Base-by-base conservation (phyloP, 2,113 vertebrate species). In the Myxocyprinus asiaticus region DNA sequence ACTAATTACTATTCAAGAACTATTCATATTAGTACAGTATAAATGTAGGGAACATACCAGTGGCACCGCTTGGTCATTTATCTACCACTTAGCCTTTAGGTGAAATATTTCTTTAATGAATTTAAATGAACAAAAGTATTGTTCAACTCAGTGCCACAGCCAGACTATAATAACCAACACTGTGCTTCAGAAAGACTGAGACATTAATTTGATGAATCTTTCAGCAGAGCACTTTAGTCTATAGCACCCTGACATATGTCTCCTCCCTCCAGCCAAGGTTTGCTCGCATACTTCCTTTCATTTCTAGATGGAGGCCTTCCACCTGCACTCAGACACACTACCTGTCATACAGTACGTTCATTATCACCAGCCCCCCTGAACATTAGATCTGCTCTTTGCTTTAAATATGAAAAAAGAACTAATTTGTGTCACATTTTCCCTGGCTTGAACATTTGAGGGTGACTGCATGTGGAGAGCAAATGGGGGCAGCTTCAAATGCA, bases 181-280 rank as follows among this genome's bases (percentile, higher is more conserved):
- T 42, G 61, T 50, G 15, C 58, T 55, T 55, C 44, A 55, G 62
- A 76, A 65, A 65, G 50, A 53, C 72, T 63, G 62, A 65, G 48
- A 76, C 33, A 53, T 65, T 64, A 76, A 66, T 64, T 53, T 76
- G 74, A 76, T 76, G 22, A 62, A 76, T 76, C 74, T 76, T 76
- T 76, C 48, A 76, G 62, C 48, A 3, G 61, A 76, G 74, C 74
- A 76, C 48, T 76, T 76, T 76, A 76, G 62, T 66, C 74, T 66
- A 64, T 44, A 65, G 74, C 33, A 55, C 17, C 62, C 22, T 65
- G 73, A 65, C 73, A 76, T 44, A 55, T 4, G 62, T 76, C 62
- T 66, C 62, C 74, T 66, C 74, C 74, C 58, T 74, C 72, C 58
- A 63, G 44, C 72, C 72, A 4, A 50, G 72, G 48, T 43, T 63